phyloP scores from a whole-genome alignment of 2,797 vertebrate species.

The Thunnus albacares region DNA sequence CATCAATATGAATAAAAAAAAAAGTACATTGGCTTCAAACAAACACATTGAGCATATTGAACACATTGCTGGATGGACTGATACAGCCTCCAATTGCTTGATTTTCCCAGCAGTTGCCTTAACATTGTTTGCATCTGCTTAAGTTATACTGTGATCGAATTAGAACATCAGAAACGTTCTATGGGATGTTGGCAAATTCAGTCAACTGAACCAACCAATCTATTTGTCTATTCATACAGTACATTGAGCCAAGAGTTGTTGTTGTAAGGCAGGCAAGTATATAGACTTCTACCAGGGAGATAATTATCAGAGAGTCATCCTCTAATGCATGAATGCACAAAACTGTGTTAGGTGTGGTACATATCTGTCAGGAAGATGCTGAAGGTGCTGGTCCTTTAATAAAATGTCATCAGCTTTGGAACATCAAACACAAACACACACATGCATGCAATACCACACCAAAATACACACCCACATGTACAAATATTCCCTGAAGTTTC shows the following conservation, averaged over 20 bases:
- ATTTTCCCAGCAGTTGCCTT: slow-evolving; percentile 34
- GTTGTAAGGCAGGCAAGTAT: not conserved
- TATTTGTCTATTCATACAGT: slow-evolving; percentile 21
- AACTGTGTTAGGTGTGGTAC: slow-evolving; percentile 12
- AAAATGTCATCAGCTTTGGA: slow-evolving; percentile 23
- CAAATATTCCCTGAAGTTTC: slow-evolving; percentile 49
- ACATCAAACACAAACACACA: slow-evolving; percentile 28
- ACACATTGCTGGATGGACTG: slow-evolving; percentile 10
- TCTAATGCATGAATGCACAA: slow-evolving; percentile 18
- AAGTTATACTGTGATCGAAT: slow-evolving; percentile 36
- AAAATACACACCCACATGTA: slow-evolving; percentile 4
- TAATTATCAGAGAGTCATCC: slow-evolving; percentile 8
- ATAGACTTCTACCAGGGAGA: slow-evolving; percentile 4
- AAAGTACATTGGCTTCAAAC: slow-evolving; percentile 18
- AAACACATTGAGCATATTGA: slow-evolving; percentile 4
- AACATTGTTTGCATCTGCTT: slow-evolving; percentile 33
- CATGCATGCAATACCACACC: not conserved
- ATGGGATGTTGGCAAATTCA: slow-evolving; percentile 36
- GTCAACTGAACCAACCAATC: not conserved
- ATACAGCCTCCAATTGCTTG: slow-evolving; percentile 10
- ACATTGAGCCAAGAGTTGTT: slow-evolving; percentile 13
- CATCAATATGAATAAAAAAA: not conserved
- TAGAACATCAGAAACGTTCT: slow-evolving; percentile 32
- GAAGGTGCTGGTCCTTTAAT: slow-evolving; percentile 34
- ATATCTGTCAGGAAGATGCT: slow-evolving; percentile 21